Evolutionary conservation across 1,140 invertebrate genomes (phyloP).

Genomic region (Lasaia peninsularis): DNA sequence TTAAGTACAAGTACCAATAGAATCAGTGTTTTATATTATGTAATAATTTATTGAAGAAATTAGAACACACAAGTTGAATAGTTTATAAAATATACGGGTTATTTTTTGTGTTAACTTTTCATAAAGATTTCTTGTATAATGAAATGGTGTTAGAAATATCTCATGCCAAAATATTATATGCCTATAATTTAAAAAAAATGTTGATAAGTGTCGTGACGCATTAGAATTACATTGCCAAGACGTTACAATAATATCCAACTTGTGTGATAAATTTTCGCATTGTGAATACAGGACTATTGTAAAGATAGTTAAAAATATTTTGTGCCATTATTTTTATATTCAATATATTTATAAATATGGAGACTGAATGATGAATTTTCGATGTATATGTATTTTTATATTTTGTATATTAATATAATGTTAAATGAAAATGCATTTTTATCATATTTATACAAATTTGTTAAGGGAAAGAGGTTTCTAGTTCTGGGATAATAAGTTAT

Average conservation of each 20-base stretch:
- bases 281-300: background rate
- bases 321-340: slow-evolving; percentile 1
- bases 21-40: no score
- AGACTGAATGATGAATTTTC: slow-evolving; percentile 7
- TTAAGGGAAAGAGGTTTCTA: background rate
- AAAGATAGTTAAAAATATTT: background rate
- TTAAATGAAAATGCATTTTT: no score
- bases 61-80: no score
- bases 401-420: background rate
- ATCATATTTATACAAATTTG: background rate
- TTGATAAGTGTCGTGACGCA: no score
- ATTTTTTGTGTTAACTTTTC: no score
- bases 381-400: slow-evolving; percentile 4
- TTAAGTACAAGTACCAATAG: background rate
- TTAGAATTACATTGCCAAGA: no score
- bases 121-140: no score
- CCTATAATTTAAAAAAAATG: no score
- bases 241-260: background rate
- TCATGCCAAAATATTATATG: no score
- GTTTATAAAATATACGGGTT: no score
- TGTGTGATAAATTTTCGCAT: background rate
- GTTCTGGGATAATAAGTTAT: background rate
- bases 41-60: no score
- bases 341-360: background rate
- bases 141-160: no score